phyloP scores from a whole-genome alignment of 2,888 invertebrate genomes.

The Pardosa pseudoannulata region DNA sequence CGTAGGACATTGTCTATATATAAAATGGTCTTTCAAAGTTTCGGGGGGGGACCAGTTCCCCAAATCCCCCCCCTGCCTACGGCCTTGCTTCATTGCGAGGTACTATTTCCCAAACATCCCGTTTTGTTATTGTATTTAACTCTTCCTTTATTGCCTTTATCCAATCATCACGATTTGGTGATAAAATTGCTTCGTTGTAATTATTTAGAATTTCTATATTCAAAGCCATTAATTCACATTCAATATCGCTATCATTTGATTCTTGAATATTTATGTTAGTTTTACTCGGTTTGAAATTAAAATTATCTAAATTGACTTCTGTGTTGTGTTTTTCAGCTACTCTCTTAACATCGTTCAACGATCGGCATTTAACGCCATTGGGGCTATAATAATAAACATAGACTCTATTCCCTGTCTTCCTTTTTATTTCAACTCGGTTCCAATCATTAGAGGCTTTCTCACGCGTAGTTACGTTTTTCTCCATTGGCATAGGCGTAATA shows the following conservation, averaged over 20 bases:
- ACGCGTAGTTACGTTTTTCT: not conserved
- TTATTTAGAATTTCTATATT: not conserved
- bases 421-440: not conserved
- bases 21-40: too few species aligned
- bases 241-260: not conserved
- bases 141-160: not conserved
- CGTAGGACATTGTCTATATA: too few species aligned
- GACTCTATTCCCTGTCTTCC: not conserved
- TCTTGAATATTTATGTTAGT: not conserved
- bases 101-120: slow-evolving; percentile 7
- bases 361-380: not conserved
- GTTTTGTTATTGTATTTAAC: not conserved
- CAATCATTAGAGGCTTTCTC: not conserved
- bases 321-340: not conserved
- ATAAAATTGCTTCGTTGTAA: too few species aligned
- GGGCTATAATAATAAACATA: slow-evolving; percentile 21
- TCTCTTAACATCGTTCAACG: not conserved
- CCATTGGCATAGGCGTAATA: not conserved
- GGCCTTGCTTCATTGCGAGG: not conserved
- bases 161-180: not conserved
- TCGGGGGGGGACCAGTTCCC: too few species aligned
- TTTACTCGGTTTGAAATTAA: not conserved
- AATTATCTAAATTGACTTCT: not conserved
- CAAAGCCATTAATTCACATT: not conserved
- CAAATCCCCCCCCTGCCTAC: too few species aligned